Base-by-base conservation (phyloP, 2,113 vertebrate genomes). In the Megalops atlanticus region DNA sequence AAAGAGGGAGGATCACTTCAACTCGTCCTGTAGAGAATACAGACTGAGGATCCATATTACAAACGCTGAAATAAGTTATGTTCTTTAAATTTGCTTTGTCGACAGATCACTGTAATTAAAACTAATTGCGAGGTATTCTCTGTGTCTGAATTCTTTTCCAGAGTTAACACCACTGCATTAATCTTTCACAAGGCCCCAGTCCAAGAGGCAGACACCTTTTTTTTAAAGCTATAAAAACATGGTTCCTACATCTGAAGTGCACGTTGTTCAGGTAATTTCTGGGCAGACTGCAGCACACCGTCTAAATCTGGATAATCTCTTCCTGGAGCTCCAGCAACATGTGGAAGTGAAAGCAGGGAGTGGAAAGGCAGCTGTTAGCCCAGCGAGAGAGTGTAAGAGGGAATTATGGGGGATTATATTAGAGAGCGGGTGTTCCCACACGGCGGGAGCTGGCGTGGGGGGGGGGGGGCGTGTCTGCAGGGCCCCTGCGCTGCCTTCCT, bases 91-190 rank as follows among this genome's bases (percentile, higher is more conserved):
- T 21, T 24, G 11, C 58, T 64, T 64, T 31, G 31, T 64, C 4
- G 31, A 64, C 31, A 64, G 31, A 64, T 64, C 58, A 64, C 58
- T 64, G n/a, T 64, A 64, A 64, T 64, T 64, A 64, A 64, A 64
- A 64, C n/a, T 64, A 24, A 4, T n/a, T n/a, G 24, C 8, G 18
- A 8, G 21, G 18, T n/a, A 58, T 24, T 8, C 4, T 58, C 3
- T 4, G 52, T 5, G 43, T 10, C 43, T 45, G 43, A 14, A 14
- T 14, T n/a, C n/a, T n/a, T n/a, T n/a, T n/a, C n/a, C n/a, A n/a
- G n/a, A n/a, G n/a, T n/a, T n/a, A n/a, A n/a, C n/a, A n/a, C n/a
- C n/a, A n/a, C n/a, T n/a, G n/a, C n/a, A n/a, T n/a, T n/a, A n/a
- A n/a, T n/a, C n/a, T n/a, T n/a, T n/a, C n/a, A n/a, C n/a, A n/a